Evolutionary conservation across 2,797 vertebrate species (phyloP), one percentile per base, ranked within the genome.

Genomic region (Squalus acanthias): DNA sequence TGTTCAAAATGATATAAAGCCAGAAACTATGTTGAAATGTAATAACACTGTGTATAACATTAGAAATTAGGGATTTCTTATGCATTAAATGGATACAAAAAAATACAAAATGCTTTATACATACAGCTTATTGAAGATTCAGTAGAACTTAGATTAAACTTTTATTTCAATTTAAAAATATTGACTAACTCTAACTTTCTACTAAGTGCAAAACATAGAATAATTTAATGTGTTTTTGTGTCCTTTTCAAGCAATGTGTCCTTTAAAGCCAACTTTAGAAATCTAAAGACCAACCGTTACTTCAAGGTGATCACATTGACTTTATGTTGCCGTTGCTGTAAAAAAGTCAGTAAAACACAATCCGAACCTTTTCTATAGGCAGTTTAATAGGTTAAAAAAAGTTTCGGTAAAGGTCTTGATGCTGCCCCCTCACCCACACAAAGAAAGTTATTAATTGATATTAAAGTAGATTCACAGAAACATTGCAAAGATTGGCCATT

Each of bases 101-200:
- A 82, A 91, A 33, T 60, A 60, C 12, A 15, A 63, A 93, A 93
- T 67, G 17, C n/a, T 69, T 67, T 67, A 20, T 69, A n/a, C 13
- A 12, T 17, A 60, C 26, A 33, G 50, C 26, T 60, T 76, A 76
- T 29, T 76, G 1, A 53, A 95, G 13, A n/a, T 57, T 60, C 29
- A 72, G 70, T 9, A 20, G 94, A 95, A 53, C 8, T 95, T 76
- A 76, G 60, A 33, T 95, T 95, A 74, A 95, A 95, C 46, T 95
- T 57, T 72, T 53, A 29, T 46, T 72, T 70, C 46, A 57, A 57
- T 95, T 74, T 57, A 13, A 26, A 53, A 95, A 76, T 95, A 76
- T 20, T 95, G n/a, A 70, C 22, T 76, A n/a, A 95, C 33, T n/a
- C 46, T 20, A 85, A 85, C 33, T 74, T 95, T 95, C 6, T 33